Base-by-base conservation (phyloP, 1,140 invertebrate genomes). In the Polypedilum pembai region DNA sequence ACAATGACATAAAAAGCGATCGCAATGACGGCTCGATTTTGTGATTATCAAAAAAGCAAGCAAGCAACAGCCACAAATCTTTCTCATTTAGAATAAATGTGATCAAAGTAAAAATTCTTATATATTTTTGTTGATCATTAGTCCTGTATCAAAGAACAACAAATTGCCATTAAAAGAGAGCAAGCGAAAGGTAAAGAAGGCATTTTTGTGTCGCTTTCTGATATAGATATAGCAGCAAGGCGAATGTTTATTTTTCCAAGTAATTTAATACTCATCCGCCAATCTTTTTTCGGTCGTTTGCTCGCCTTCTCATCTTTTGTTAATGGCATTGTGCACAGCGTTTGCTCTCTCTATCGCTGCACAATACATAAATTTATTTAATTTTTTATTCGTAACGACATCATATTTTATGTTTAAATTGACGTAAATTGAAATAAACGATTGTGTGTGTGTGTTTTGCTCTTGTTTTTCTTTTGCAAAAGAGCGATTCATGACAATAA, bases 371-470 rank as follows among this genome's bases (percentile, higher is more conserved):
- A 69, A 69, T 69, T 69, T 69, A 69, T 69, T 69, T 69, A 69
- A 69, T 69, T 69, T 69, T 21, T 69, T 69, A 69, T 69, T 20
- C 65, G 7, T 69, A 69, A 20, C 65, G 65, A 69, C 65, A 69
- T 69, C 65, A 69, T 69, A 69, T 69, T 69, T 69, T 69, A 69
- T 69, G 65, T 21, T 69, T 21, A 18, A 69, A 69, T 20, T 69
- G 65, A 69, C 65, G 65, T 69, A 69, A 69, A 69, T 69, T 69
- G 65, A 69, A 69, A 69, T 69, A 69, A 69, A 69, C 65, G 65
- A 69, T 69, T 69, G 17, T 69, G 17, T 18, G 17, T 69, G 17
- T 18, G n/a, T 69, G 65, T 12, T 15, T 56, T 56, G 45, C n/a
- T 56, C n/a, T 56, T 56, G 45, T n/a, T 56, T n/a, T 56, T 12